A percentile compares a stretch with the other conserved stretches of the same genome.
Evolutionary conservation across 2,113 vertebrate genomes (phyloP).

Genomic region (Nothocercus nigrocapillus): DNA sequence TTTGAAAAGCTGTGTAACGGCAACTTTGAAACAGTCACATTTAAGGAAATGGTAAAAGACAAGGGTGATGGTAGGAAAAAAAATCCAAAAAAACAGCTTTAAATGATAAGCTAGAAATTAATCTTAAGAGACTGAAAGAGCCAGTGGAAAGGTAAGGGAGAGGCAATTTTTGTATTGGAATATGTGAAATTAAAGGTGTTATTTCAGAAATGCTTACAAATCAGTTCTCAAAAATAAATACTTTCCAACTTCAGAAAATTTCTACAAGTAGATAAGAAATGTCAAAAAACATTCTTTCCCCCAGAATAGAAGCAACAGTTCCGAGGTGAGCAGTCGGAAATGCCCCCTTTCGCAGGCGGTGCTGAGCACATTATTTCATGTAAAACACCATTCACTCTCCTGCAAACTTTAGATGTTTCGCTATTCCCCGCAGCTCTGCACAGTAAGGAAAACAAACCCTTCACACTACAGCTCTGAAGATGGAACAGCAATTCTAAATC

Average conservation of each 20-base stretch:
- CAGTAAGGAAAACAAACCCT: not conserved
- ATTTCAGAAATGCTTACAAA: not conserved
- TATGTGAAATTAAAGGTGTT: not conserved
- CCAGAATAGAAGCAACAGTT: not conserved
- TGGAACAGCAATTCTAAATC: not conserved
- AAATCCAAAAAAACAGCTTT: not conserved
- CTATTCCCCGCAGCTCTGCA: not conserved
- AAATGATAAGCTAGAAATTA: not conserved
- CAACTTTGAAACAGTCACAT: not conserved
- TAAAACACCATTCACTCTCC: not conserved
- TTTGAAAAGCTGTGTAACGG: not conserved
- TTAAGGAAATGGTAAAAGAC: not conserved
- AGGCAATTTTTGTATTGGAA: not conserved
- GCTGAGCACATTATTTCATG: not conserved
- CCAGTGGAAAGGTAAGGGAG: not conserved
- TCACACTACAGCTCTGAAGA: not conserved
- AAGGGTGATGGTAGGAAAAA: slow-evolving; percentile 4
- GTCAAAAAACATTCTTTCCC: not conserved
- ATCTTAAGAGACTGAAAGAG: slow-evolving; percentile 2
- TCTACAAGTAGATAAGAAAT: not conserved
- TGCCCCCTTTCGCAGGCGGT: not conserved
- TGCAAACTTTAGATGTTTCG: not conserved
- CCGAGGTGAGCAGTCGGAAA: not conserved
- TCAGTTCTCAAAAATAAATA: not conserved
- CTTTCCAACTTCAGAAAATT: not conserved